A percentile compares a stretch with the other conserved stretches of the same genome.
These are phyloP conservation scores for Mactra quadrangularis DNA, from an alignment of 1,140 invertebrate species.

Conservation along the genomic window DNA sequence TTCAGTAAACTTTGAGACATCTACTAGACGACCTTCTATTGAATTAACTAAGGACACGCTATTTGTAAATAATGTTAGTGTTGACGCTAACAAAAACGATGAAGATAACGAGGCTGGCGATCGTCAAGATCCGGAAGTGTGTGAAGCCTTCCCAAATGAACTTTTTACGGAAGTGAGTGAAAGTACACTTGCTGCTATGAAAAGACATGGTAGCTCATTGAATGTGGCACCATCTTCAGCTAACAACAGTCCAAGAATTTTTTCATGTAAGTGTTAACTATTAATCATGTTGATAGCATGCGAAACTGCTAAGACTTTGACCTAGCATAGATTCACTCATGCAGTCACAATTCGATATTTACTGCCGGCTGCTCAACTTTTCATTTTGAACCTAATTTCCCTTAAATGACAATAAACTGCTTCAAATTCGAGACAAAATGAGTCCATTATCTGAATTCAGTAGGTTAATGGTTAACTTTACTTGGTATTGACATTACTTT, in stretches of 20 bases:
- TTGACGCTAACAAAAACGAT: not conserved
- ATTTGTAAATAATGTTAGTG: slow-evolving; percentile 18
- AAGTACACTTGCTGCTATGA: slow-evolving; percentile 43
- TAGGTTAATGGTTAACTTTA: too few relatives aligned
- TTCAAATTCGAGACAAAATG: too few relatives aligned
- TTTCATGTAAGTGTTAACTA: slow-evolving; percentile 20
- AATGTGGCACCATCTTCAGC: slow-evolving; percentile 56
- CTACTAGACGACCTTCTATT: slow-evolving; percentile 36
- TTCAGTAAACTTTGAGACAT: slow-evolving; percentile 30
- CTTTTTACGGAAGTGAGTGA: slow-evolving; percentile 56
- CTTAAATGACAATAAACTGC: too few relatives aligned
- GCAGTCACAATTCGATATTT: too few relatives aligned
- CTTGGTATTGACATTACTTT: too few relatives aligned
- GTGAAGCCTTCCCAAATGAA: slow-evolving; percentile 42
- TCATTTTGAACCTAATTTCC: too few relatives aligned
- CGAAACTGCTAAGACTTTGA: too few relatives aligned
- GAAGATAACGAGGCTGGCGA: not conserved
- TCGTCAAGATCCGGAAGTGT: not conserved
- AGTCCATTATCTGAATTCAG: too few relatives aligned
- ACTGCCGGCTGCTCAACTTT: too few relatives aligned
- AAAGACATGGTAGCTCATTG: slow-evolving; percentile 52
- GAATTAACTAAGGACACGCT: slow-evolving; percentile 54
- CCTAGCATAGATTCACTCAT: too few relatives aligned
- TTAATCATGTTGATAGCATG: too few relatives aligned
- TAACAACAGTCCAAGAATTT: slow-evolving; percentile 35